Base-by-base conservation (phyloP, 2,797 vertebrate genomes). In the Amblyraja radiata region DNA sequence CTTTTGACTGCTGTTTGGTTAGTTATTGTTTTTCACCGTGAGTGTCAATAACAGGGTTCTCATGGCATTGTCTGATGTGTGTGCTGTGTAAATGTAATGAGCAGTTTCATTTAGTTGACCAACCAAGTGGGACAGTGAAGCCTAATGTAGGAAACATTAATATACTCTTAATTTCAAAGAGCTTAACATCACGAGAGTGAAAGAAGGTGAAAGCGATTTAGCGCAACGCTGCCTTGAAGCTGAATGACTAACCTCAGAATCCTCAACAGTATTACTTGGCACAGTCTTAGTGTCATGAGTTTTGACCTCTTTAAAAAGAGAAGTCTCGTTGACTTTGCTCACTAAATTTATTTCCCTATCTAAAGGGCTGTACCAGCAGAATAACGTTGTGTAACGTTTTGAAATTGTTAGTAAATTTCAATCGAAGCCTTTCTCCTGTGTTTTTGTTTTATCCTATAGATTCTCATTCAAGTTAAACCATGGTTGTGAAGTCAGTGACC, bases 331-430 rank as follows among this genome's bases (percentile, higher is more conserved):
- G 25, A 28, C n/a, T 86, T 84, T 32, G 63, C 10, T n/a, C 23
- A n/a, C 6, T 86, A 16, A 16, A 63, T 16, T 11, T 78, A 36
- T 36, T 78, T 11, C 11, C n/a, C 11, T 16, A 21, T 13, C 11
- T 16, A 36, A 74, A 32, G 84, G 68, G 68, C n/a, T 88, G 61
- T 32, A 63, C 0, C 16, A 16, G 2, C n/a, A 36, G 68, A 68
- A 32, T 68, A 6, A 14, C 14, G n/a, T 63, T 21, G n/a, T 88
- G 84, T 68, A 88, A 68, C 18, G 0, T 10, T 88, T 88, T 88
- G n/a, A 68, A 88, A 0, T 88, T 88, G 84, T 68, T 36, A 88
- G 84, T 88, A 88, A 88, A 88, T n/a, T 68, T 88, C 14, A 88
- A 88, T 32, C 21, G 21, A n/a, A 21, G 61, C 36, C 16, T 36